These are phyloP conservation scores for Coregonus ussuriensis DNA, from an alignment of 2,797 vertebrate species.

Conservation along the genomic window DNA sequence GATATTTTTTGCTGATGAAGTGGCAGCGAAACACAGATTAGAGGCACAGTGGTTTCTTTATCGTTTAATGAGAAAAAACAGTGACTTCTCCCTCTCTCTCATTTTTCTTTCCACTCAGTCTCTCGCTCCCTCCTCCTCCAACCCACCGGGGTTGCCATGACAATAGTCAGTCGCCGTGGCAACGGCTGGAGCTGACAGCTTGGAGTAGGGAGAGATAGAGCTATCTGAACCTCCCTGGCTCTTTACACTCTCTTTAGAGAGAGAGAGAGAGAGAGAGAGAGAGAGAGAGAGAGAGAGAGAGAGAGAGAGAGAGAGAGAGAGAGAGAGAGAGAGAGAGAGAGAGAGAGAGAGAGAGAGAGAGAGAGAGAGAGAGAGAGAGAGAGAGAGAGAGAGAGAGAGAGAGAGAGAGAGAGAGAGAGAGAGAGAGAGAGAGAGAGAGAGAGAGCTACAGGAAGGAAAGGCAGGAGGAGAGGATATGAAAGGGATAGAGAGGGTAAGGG, in stretches of 20 bases:
- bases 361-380: not conserved
- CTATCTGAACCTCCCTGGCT: conserved; percentile 11
- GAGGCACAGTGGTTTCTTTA: conserved; percentile 49
- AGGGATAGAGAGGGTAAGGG: not conserved
- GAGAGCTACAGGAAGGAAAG: not conserved
- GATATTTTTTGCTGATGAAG: conserved; percentile 58
- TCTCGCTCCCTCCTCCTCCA: conserved; percentile 31
- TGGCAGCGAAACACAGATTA: conserved; percentile 46
- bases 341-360: not conserved
- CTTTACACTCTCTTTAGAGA: not conserved
- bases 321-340: not conserved
- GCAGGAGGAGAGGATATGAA: conserved; percentile 1
- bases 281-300: not conserved
- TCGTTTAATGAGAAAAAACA: conserved; percentile 61
- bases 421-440: not conserved
- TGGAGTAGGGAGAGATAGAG: conserved; percentile 18
- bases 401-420: not conserved
- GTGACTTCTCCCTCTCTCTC: conserved; percentile 38
- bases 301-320: not conserved
- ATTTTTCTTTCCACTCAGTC: conserved; percentile 19
- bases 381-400: not conserved
- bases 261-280: not conserved
- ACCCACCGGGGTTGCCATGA: conserved; percentile 70
- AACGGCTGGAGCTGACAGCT: conserved; percentile 41
- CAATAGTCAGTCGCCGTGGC: conserved; percentile 60